Evolutionary conservation across 2,888 invertebrate genomes (phyloP).

Genomic region (Scaptomyza caliginosa): DNA sequence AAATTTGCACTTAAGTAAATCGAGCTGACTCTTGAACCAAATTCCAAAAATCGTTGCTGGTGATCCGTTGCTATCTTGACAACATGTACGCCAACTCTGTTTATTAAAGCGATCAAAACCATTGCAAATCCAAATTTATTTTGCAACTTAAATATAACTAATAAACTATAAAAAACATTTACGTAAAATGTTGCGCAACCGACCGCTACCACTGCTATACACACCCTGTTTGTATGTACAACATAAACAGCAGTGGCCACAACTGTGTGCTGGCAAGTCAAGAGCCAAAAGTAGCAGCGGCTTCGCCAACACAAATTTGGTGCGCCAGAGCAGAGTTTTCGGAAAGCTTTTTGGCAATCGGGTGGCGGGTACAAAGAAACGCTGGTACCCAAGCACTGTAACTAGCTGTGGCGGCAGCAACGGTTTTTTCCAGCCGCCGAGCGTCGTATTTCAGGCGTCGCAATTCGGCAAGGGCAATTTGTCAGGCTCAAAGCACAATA

Average conservation of each 20-base stretch:
- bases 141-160: no score
- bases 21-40: no score
- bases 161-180: background rate
- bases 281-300: slow-evolving; percentile 15
- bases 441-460: slow-evolving; percentile 51
- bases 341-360: slow-evolving; percentile 81
- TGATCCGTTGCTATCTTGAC: no score
- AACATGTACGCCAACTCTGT: no score
- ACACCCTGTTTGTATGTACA: background rate
- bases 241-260: background rate
- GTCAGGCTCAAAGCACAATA: slow-evolving; percentile 84
- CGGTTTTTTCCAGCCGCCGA: slow-evolving; percentile 27
- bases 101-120: no score
- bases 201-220: slow-evolving; percentile 19
- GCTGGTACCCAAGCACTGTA: slow-evolving; percentile 74
- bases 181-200: slow-evolving; percentile 48
- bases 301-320: slow-evolving; percentile 20
- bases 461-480: slow-evolving; percentile 56
- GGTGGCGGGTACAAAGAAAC: slow-evolving; percentile 78
- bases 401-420: background rate
- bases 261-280: slow-evolving; percentile 4
- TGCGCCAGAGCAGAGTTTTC: slow-evolving; percentile 78
- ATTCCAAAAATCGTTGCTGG: no score
- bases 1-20: no score
- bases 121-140: no score